A percentile compares a stretch with the other conserved stretches of the same genome.
Evolutionary conservation across 2,797 vertebrate genomes (phyloP).

Genomic region (Microctenopoma lineatum): DNA sequence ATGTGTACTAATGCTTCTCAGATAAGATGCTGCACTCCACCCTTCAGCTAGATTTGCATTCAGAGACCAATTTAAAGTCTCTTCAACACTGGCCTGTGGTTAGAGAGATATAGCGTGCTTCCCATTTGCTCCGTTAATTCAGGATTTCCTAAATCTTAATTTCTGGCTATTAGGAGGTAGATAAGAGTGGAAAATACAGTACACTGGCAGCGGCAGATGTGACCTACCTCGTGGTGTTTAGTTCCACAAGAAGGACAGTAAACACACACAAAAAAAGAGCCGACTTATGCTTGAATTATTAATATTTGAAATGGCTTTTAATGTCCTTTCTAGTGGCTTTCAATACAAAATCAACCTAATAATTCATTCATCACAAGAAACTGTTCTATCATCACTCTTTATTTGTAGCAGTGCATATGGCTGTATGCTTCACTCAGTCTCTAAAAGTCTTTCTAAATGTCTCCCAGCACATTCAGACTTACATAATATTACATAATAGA

Average conservation of each 20-base stretch:
- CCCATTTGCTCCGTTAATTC: constrained; percentile 50
- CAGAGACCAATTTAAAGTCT: constrained; percentile 54
- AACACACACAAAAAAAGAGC: constrained; percentile 26
- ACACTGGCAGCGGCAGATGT: constrained; percentile 36
- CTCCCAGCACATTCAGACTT: constrained; percentile 12
- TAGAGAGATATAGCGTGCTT: constrained; percentile 35
- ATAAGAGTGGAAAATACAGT: constrained; percentile 5
- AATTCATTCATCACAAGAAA: constrained; percentile 39
- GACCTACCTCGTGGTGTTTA: constrained; percentile 39
- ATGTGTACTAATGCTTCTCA: constrained; percentile 62
- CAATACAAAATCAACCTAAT: constrained; percentile 55
- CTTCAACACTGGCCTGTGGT: constrained; percentile 45
- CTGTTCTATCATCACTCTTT: constrained; percentile 46
- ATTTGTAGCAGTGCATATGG: constrained; percentile 44
- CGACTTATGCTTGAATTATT: constrained; percentile 28
- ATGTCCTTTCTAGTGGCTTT: constrained; percentile 47
- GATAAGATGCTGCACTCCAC: constrained; percentile 62
- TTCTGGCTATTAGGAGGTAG: constrained; percentile 34
- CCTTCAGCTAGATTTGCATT: constrained; percentile 59
- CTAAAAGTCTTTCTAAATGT: constrained; percentile 28
- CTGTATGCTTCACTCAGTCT: constrained; percentile 37
- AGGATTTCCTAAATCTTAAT: constrained; percentile 40
- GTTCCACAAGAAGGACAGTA: constrained; percentile 26
- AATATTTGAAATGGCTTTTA: constrained; percentile 44
- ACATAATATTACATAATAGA: not conserved